Conservation (phyloP, 2,113 vertebrate genomes). For the Ctenomys sociabilis region DNA sequence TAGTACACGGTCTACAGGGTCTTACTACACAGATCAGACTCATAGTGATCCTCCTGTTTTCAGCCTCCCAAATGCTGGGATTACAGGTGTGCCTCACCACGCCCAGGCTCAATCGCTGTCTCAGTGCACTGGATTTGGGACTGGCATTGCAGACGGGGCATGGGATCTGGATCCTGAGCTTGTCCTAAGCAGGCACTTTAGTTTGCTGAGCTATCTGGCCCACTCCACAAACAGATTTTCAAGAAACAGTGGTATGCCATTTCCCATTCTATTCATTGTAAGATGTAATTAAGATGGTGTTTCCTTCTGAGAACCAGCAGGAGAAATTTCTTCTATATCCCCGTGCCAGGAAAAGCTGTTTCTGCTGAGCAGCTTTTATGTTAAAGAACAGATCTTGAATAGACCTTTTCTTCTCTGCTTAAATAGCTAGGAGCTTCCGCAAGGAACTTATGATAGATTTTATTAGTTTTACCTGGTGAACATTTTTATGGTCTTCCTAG, state of each 20-base stretch:
- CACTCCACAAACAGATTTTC: neutral
- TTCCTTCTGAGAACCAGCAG: neutral
- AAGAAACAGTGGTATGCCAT: neutral
- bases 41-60: too few relatives aligned
- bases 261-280: neutral
- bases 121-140: too few relatives aligned
- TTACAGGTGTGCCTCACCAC: too few relatives aligned
- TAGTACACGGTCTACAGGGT: too few relatives aligned
- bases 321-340: conserved; percentile 19
- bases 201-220: too few relatives aligned
- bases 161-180: too few relatives aligned
- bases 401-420: conserved; percentile 26
- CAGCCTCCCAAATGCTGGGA: too few relatives aligned
- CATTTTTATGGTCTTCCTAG: neutral
- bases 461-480: neutral
- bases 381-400: neutral
- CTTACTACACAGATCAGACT: too few relatives aligned
- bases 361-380: neutral
- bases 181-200: too few relatives aligned
- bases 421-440: conserved; percentile 13
- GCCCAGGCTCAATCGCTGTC: too few relatives aligned
- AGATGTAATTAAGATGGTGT: neutral
- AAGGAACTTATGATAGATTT: conserved; percentile 12
- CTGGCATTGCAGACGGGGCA: too few relatives aligned
- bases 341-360: neutral